These are phyloP conservation scores for Agapostemon virescens DNA, from an alignment of 2,888 invertebrate species.

Conservation along the genomic window DNA sequence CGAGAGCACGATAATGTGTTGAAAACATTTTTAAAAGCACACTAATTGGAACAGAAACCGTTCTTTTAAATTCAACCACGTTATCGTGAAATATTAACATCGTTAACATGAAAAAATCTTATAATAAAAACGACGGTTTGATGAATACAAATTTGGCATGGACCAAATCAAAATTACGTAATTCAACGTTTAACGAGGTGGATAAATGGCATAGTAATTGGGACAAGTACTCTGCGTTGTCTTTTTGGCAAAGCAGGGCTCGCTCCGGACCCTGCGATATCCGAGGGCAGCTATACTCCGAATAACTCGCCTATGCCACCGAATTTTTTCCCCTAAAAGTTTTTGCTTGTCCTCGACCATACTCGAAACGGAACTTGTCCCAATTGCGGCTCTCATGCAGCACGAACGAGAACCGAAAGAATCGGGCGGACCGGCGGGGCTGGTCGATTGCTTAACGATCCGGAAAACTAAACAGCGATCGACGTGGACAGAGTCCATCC, in stretches of 20 bases:
- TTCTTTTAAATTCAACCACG: background rate
- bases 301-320: background rate
- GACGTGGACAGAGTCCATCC: background rate
- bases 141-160: background rate
- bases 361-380: background rate
- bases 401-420: background rate
- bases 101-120: background rate
- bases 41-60: background rate
- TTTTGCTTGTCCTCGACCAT: background rate
- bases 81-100: background rate
- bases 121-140: background rate
- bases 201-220: background rate
- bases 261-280: background rate
- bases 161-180: background rate
- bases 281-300: background rate
- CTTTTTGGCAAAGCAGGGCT: background rate
- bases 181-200: background rate
- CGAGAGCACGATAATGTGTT: too few species aligned
- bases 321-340: background rate
- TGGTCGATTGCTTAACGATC: background rate
- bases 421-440: background rate
- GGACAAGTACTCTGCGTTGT: background rate
- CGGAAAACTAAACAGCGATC: background rate
- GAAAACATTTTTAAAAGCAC: background rate
- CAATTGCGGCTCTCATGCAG: conserved; percentile 2